Evolutionary conservation across 2,888 invertebrate species (phyloP).

Genomic region (Pollenia amentaria): DNA sequence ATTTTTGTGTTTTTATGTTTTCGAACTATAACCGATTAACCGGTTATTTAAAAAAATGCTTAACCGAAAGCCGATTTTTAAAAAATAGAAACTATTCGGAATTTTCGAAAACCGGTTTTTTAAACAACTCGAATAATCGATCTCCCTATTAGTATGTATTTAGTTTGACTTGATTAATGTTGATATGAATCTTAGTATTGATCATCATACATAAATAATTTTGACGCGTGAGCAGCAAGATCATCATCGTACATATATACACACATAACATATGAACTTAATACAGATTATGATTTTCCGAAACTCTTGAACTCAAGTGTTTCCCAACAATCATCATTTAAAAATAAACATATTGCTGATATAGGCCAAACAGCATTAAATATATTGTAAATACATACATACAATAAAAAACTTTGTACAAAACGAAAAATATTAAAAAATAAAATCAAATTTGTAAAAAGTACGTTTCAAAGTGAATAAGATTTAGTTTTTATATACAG

Average conservation of each 20-base stretch:
- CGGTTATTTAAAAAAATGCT: no score
- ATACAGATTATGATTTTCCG: neutral
- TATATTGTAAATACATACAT: neutral
- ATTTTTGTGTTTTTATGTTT: no score
- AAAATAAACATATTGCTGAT: constrained; percentile 12
- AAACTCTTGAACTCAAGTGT: neutral
- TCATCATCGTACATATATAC: neutral
- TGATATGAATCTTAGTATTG: neutral
- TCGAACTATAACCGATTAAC: no score
- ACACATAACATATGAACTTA: neutral
- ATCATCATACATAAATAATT: neutral
- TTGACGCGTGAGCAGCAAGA: neutral
- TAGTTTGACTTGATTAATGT: no score
- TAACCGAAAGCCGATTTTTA: no score
- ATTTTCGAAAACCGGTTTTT: no score
- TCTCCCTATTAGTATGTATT: neutral
- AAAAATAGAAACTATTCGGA: no score
- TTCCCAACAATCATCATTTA: neutral
- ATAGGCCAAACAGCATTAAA: neutral
- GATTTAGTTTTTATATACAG: constrained; percentile 58
- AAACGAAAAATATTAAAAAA: neutral
- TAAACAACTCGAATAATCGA: no score
- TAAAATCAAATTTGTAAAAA: constrained; percentile 52
- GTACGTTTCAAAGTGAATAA: constrained; percentile 46
- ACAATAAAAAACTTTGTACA: neutral